These are phyloP conservation scores for Papilio demoleus DNA, from an alignment of 2,888 invertebrate species.

Conservation along the genomic window DNA sequence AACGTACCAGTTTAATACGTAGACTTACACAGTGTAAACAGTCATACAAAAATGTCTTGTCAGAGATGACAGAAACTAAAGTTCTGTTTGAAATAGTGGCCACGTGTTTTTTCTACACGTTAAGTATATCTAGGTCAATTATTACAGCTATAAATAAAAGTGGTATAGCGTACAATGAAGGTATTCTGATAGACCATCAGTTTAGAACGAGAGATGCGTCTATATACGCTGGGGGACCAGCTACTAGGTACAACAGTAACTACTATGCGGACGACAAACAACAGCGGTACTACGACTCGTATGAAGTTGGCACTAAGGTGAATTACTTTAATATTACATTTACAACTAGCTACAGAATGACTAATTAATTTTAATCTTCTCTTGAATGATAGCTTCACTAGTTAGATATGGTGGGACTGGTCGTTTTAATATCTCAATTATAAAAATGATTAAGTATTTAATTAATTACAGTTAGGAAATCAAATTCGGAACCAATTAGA, in stretches of 20 bases:
- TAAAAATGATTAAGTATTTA: too few relatives aligned
- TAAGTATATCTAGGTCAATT: too few relatives aligned
- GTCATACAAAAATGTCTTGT: too few relatives aligned
- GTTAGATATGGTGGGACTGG: background rate
- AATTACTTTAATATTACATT: constrained; percentile 1
- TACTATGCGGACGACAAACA: constrained; percentile 79
- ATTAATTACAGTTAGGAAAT: constrained; percentile 60
- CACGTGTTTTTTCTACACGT: too few relatives aligned
- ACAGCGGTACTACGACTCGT: constrained; percentile 84
- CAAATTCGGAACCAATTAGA: constrained; percentile 67
- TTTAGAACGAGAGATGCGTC: constrained; percentile 85
- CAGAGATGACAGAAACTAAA: too few relatives aligned
- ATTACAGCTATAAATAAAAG: constrained; percentile 79
- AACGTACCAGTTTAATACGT: background rate
- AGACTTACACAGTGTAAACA: too few relatives aligned
- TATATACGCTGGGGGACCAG: constrained; percentile 87
- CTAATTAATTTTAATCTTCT: too few relatives aligned
- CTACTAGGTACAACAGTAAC: constrained; percentile 85
- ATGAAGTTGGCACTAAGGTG: constrained; percentile 86
- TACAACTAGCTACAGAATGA: background rate
- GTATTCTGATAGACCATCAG: constrained; percentile 84
- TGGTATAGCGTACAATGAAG: constrained; percentile 84
- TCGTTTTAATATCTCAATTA: background rate
- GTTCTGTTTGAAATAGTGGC: too few relatives aligned
- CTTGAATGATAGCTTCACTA: background rate